Evolutionary conservation across 2,888 invertebrate species (phyloP), one percentile per base, ranked within the genome.

Genomic region (Eulithis testata): DNA sequence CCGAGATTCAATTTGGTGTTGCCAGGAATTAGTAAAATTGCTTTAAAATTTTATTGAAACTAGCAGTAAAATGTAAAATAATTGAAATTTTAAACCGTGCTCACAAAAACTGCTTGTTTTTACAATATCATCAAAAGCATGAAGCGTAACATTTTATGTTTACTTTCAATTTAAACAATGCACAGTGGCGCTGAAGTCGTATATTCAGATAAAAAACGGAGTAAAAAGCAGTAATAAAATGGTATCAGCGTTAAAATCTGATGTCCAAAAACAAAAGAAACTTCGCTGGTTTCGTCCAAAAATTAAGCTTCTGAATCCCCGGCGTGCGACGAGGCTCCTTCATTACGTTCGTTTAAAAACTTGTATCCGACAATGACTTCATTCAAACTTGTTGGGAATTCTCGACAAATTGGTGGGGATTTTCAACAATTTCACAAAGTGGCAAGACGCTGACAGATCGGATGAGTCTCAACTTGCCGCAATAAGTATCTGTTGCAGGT

Each of bases 1-100:
- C 76, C 59, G 43, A 76, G 78, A 81, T 82, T 83, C 77, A 81
- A 81, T 83, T 82, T 80, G 77, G 72, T 74, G 76, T 76, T 74
- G 71, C 67, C 14, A 68, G 68, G 72, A 77, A 80, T 81, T 79
- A 79, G 70, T 75, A 68, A 77, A 77, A 82, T 78, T 77, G 73
- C 72, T 80, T 79, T 77, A 74, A 75, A 74, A 78, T 73, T 76
- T 44, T 27, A 51, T 45, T 50, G 21, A 27, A 27, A 44, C 4
- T 55, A 59, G 37, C 31, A 14, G 45, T n/a, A 56, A 61, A 56
- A 21, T 21, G 21, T 21, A 21, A 21, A 21, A 56, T 55, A 14
- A 44, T 49, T 40, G 36, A 4, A 45, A 0, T 27, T 60, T 51
- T 52, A 52, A 43, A 56, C 44, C 44, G 7, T n/a, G 40, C 54